Percentiles rank a stretch among this genome's conserved stretches.
phyloP scores from a whole-genome alignment of 1,140 invertebrate genomes.

The Drosophila pectinifera region DNA sequence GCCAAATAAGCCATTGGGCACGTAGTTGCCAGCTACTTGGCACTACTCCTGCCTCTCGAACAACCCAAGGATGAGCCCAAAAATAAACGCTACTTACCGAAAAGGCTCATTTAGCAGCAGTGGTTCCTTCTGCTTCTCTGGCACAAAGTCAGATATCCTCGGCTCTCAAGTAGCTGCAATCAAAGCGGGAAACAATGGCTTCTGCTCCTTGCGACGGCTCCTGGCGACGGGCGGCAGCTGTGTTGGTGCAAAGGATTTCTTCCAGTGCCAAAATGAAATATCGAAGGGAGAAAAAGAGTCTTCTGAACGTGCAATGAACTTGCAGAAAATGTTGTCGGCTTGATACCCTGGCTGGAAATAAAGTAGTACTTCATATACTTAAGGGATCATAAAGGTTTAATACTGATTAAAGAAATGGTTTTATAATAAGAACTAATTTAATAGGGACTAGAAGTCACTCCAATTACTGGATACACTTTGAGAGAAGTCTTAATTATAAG shows the following conservation, averaged over 20 bases:
- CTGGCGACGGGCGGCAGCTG: constrained; percentile 63
- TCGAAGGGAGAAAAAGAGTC: constrained; percentile 9
- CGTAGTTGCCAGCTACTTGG: constrained; percentile 53
- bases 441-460: not conserved
- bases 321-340: constrained; percentile 46
- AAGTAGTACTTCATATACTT: not conserved
- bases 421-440: not conserved
- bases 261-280: constrained; percentile 12
- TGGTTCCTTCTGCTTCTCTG: constrained; percentile 3
- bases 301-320: constrained; percentile 51
- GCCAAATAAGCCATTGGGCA: constrained; percentile 65
- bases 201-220: constrained; percentile 20
- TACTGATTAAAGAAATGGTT: not conserved
- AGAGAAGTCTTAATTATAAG: not conserved
- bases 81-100: constrained; percentile 73
- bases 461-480: no score
- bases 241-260: constrained; percentile 71
- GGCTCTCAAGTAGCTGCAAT: constrained; percentile 72
- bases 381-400: no score
- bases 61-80: constrained; percentile 65
- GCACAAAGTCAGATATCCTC: constrained; percentile 34
- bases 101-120: constrained; percentile 55
- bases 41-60: constrained; percentile 27
- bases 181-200: constrained; percentile 59
- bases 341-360: constrained; percentile 8